These are phyloP conservation scores for Euglossa dilemma DNA, from an alignment of 1,140 invertebrate genomes.

Conservation along the genomic window DNA sequence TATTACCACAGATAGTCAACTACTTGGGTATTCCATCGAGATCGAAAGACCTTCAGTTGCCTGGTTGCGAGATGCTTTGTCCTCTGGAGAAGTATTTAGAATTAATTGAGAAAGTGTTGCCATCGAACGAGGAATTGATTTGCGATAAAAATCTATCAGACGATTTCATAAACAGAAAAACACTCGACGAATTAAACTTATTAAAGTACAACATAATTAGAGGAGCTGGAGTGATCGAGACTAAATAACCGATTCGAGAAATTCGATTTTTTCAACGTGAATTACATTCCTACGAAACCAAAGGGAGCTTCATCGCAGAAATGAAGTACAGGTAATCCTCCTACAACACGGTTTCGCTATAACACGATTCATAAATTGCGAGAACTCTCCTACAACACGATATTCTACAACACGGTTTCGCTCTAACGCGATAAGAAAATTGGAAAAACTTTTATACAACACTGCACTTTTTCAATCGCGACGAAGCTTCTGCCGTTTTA, in stretches of 20 bases:
- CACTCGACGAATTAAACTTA: neutral
- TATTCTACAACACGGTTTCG: too few species aligned
- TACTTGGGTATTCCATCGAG: constrained; percentile 82
- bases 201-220: constrained; percentile 25
- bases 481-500: too few species aligned
- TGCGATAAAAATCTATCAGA: constrained; percentile 45
- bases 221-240: neutral
- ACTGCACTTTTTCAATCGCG: too few species aligned
- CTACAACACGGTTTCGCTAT: too few species aligned
- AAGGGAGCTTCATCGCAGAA: neutral
- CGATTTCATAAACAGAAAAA: neutral
- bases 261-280: neutral
- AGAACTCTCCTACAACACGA: too few species aligned
- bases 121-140: constrained; percentile 58
- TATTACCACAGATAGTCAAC: constrained; percentile 71
- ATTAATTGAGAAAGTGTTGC: constrained; percentile 52
- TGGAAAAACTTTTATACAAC: too few species aligned
- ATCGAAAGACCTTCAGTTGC: constrained; percentile 81
- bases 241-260: neutral
- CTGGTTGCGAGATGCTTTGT: constrained; percentile 84
- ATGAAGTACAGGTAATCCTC: too few species aligned
- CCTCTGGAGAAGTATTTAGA: constrained; percentile 76
- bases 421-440: too few species aligned
- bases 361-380: too few species aligned
- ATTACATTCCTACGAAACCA: neutral